phyloP scores from a whole-genome alignment of 2,888 invertebrate species.

The Masnerella sp. region DNA sequence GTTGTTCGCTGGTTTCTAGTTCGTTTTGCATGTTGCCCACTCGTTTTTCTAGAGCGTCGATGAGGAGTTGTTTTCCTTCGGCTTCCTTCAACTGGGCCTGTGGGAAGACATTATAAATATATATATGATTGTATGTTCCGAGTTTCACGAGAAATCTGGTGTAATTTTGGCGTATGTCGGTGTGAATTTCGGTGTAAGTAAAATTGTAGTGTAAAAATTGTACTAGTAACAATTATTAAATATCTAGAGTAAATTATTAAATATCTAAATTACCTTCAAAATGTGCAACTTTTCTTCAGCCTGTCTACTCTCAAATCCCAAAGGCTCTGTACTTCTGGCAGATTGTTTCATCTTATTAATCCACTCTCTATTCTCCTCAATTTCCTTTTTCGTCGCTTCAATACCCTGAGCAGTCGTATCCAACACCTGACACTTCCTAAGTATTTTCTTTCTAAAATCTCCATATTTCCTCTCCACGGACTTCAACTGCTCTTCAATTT shows the following conservation, averaged over 20 bases:
- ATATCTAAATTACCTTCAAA: constrained; percentile 81
- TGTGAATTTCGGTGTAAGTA: no score
- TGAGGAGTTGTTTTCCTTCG: constrained; percentile 89
- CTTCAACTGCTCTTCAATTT: constrained; percentile 93
- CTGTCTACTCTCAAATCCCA: constrained; percentile 88
- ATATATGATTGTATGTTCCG: neutral
- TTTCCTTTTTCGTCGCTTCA: constrained; percentile 88
- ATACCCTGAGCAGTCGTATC: constrained; percentile 91
- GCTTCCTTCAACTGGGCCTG: constrained; percentile 87
- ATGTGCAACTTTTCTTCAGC: constrained; percentile 86
- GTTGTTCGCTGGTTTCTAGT: constrained; percentile 90
- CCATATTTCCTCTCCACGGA: constrained; percentile 90
- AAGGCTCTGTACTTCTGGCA: constrained; percentile 82
- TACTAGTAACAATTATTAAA: no score
- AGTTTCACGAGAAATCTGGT: no score
- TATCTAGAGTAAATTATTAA: no score
- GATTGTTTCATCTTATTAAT: constrained; percentile 85
- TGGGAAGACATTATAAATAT: constrained; percentile 18
- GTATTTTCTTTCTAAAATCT: constrained; percentile 90
- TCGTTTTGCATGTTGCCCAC: constrained; percentile 91
- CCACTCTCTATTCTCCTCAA: constrained; percentile 89
- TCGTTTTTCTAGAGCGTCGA: constrained; percentile 90
- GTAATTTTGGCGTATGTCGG: no score
- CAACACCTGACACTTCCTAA: constrained; percentile 89
- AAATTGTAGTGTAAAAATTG: no score